Evolutionary conservation across 2,888 invertebrate genomes (phyloP), one percentile per base, ranked within the genome.

Genomic region (Synergus laeviventris): DNA sequence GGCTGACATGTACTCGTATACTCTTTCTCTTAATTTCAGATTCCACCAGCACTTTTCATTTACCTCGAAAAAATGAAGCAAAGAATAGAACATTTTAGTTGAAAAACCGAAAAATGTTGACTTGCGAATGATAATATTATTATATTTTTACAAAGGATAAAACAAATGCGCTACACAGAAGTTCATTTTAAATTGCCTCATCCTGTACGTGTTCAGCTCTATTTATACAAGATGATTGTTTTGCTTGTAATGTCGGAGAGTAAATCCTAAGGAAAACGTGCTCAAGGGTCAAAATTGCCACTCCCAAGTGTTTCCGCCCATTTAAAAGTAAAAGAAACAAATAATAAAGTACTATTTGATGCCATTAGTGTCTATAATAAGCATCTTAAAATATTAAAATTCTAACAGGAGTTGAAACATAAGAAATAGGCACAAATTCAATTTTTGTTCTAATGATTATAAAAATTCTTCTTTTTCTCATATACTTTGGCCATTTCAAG

Each of bases 181-280:
- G 49, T 9, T 54, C 49, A 16, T 70, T 70, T 31, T 36, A 54
- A 70, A 70, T 70, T 70, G 11, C 36, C n/a, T 70, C 70, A 49
- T 54, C 70, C 70, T 70, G 70, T 70, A 70, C 70, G 49, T 54
- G 70, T 70, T 49, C 70, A 12, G 36, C 18, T n/a, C 45, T 70
- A 70, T 70, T 70, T 70, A 49, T 49, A 70, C 70, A 70, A 70
- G 70, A 49, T 54, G 70, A 70, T 54, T 70, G 70, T 70, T 70
- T 70, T 70, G 70, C 70, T 70, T 70, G 11, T 54, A 70, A 70
- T 70, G 70, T 70, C 49, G 70, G n/a, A n/a, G 31, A 49, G 24
- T 70, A 70, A 70, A 70, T 70, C 66, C 49, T 45, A 18, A 70
- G 49, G 70, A 54, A 70, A 70, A 70, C 70, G 70, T 70, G 70